These are phyloP conservation scores for Chaetogeoica ovagalla DNA, from an alignment of 2,888 invertebrate species.

Conservation along the genomic window DNA sequence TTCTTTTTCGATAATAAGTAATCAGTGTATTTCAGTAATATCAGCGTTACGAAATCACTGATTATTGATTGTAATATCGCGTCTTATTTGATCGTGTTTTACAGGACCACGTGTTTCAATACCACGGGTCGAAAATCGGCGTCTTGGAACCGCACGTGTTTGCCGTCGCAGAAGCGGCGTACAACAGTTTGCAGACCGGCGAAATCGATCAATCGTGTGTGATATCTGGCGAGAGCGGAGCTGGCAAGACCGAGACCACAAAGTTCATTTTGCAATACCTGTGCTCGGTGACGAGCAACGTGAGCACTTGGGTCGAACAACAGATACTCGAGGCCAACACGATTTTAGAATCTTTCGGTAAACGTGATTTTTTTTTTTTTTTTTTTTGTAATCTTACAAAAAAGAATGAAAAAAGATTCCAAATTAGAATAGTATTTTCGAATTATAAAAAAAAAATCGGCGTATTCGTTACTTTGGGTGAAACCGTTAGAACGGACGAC, in stretches of 20 bases:
- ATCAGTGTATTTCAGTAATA: no score
- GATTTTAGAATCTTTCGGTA: conserved; percentile 89
- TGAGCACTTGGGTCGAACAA: conserved; percentile 91
- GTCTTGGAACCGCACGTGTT: conserved; percentile 85
- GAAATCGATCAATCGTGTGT: conserved; percentile 78
- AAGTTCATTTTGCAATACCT: conserved; percentile 89
- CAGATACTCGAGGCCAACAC: conserved; percentile 93
- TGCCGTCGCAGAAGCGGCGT: conserved; percentile 86
- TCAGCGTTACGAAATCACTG: no score
- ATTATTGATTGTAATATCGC: no score
- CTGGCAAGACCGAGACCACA: conserved; percentile 91
- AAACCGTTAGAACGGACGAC: no score
- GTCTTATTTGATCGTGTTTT: conserved; percentile 54
- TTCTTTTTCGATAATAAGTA: no score
- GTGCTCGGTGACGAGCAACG: conserved; percentile 82
- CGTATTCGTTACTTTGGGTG: no score
- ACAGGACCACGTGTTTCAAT: conserved; percentile 80
- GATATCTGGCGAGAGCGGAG: conserved; percentile 90
- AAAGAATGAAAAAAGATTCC: no score
- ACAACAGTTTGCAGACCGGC: conserved; percentile 71
- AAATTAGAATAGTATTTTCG: no score
- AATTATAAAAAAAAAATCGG: no score
- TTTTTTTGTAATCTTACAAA: no score
- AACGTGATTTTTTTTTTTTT: no score
- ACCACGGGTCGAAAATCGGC: conserved; percentile 81